Base-by-base conservation (phyloP, 2,113 vertebrate genomes). In the Perognathus longimembris region DNA sequence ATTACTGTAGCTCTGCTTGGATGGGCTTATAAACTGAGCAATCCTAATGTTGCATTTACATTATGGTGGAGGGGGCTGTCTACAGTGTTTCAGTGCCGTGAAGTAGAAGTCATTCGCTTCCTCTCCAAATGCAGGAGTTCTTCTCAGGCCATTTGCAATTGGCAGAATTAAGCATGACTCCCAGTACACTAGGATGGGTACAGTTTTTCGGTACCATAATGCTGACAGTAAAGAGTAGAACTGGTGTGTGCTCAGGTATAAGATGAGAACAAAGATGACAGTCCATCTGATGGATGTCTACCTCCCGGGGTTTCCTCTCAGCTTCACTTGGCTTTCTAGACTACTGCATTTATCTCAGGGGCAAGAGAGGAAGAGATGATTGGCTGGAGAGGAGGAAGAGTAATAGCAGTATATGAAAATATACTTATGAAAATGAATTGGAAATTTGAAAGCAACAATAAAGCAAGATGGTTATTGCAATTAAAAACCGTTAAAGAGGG, bases 341-440 rank as follows among this genome's bases (percentile, higher is more conserved):
- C n/a, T 45, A 28, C 15, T 50, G 18, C 36, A 21, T 14, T n/a
- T 30, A 28, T 7, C 22, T 74, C 63, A 34, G n/a, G 28, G 74
- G 17, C 80, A 82, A 73, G 34, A 50, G 24, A 24, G n/a, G 18
- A 0, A 70, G 32, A 81, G 57, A 63, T 6, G 38, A 30, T 21
- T 73, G 69, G 66, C n/a, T 7, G 50, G 50, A 90, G 18, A 80
- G 50, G 67, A 78, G 45, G 45, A 45, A 45, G 45, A 45, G 45
- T 45, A 85, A 85, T 30, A 63, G 32, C 67, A 70, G n/a, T 2
- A 9, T 54, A 5, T 42, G 36, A 63, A 74, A 32, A 74, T 22
- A 32, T 6, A 5, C 3, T 85, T 76, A 73, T 61, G 89, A 90
- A 92, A 93, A 32, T 70, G 83, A 90, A 78, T 59, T 82, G 77